Evolutionary conservation across 2,888 invertebrate species (phyloP).

Genomic region (Laspeyria flexula): DNA sequence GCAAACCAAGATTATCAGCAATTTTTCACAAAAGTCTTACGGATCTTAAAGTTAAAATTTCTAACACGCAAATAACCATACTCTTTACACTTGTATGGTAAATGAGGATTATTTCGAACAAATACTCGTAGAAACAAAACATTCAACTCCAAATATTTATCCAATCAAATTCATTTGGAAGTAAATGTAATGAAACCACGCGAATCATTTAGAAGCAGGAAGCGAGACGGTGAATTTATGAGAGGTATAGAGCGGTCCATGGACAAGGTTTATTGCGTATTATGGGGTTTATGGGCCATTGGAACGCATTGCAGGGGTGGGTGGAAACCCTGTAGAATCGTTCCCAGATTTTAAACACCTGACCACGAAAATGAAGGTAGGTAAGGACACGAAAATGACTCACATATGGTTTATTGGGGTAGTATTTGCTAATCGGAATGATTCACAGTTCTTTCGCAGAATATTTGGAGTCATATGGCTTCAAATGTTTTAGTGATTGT

Average conservation of each 20-base stretch:
- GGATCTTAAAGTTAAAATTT: no score
- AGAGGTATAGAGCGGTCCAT: conserved; percentile 47
- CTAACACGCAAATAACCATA: no score
- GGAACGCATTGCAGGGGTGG: conserved; percentile 48
- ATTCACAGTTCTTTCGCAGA: conserved; percentile 12
- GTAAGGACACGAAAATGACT: conserved; percentile 16
- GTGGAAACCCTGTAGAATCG: conserved; percentile 22
- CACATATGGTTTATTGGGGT: conserved; percentile 3
- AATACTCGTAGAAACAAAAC: conserved; percentile 17
- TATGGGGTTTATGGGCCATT: conserved; percentile 58
- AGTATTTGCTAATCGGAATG: conserved; percentile 1
- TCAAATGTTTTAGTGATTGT: background rate
- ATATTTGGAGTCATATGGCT: conserved; percentile 1
- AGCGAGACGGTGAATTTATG: conserved; percentile 51
- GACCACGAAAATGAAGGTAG: conserved; percentile 16
- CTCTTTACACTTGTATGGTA: no score
- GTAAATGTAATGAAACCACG: conserved; percentile 50
- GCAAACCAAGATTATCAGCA: no score
- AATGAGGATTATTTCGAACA: background rate
- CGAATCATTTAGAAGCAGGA: conserved; percentile 40
- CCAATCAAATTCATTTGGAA: conserved; percentile 35
- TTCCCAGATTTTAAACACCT: conserved; percentile 36
- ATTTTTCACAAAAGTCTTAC: no score
- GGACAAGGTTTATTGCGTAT: conserved; percentile 63
- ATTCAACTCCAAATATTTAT: conserved; percentile 15